Base-by-base conservation (phyloP, 2,888 invertebrate species). In the Volucella inanis region DNA sequence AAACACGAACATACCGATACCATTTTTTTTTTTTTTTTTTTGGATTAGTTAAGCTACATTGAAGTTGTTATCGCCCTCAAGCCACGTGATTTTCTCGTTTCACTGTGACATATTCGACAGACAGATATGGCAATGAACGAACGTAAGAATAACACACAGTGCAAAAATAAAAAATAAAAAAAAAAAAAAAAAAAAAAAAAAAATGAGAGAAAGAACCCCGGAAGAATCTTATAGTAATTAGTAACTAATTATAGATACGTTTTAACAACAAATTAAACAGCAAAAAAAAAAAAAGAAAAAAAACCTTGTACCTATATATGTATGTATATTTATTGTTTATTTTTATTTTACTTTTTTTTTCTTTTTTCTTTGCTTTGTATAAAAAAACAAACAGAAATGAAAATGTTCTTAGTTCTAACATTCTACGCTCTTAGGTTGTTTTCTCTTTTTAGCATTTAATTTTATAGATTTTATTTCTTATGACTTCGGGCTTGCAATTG, bases 261-360 rank as follows among this genome's bases (percentile, higher is more conserved):
- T 79, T 64, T 59, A 55, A 77, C 45, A 71, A 70, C 39, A 67
- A 65, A 54, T 47, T 76, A 2, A 45, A 38, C 8, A 15, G 9
- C 22, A 43, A 38, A 31, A 49, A 41, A 14, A 38, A 67, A 67
- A 50, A 62, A 67, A 14, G 38, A 15, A 54, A 12, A 47, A 80
- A 49, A 62, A 85, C 85, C 85, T 85, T 85, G 85, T 85, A 85
- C 85, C 85, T 85, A 85, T 72, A 67, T 81, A 55, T 78, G 65
- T n/a, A 54, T 72, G 59, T 83, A 79, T 81, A 81, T 85, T 81
- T 81, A 85, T 85, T 85, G 50, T 59, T 77, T 59, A 57, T 57
- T 55, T 67, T n/a, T 54, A 54, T 47, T 77, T 41, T 38, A 14
- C 8, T 59, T 54, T 61, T 8, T 15, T 38, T 41, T 38, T 18